Percentiles rank a stretch among this genome's conserved stretches.
These are phyloP conservation scores for Limosa lapponica DNA, from an alignment of 2,797 vertebrate genomes.

Conservation along the genomic window DNA sequence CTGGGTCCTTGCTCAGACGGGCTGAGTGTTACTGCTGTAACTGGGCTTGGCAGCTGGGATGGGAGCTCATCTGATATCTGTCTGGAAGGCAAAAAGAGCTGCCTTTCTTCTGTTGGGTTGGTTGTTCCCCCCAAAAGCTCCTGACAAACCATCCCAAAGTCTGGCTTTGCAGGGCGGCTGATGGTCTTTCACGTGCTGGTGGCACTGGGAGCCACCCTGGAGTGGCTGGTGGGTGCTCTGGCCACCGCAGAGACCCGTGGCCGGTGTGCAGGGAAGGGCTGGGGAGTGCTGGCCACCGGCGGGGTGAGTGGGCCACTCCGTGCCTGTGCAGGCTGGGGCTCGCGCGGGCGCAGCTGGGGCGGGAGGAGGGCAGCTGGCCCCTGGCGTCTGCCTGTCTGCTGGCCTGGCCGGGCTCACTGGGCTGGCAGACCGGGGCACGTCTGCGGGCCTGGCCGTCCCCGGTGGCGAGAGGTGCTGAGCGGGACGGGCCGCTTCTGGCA, in stretches of 20 bases:
- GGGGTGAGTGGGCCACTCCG: neutral
- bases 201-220: rapidly evolving
- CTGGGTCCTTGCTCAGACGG: neutral
- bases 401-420: neutral
- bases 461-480: neutral
- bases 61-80: neutral
- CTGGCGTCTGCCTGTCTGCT: constrained; percentile 24
- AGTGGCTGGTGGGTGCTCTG: no score
- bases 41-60: neutral
- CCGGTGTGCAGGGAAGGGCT: neutral
- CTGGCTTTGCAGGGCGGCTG: rapidly evolving
- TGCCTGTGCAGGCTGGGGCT: neutral
- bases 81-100: neutral
- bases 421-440: neutral
- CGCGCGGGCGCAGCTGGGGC: neutral
- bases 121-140: neutral
- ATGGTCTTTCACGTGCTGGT: neutral
- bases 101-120: neutral
- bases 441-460: neutral
- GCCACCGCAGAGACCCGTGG: rapidly evolving
- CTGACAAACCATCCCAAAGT: neutral
- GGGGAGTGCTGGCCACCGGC: rapidly evolving
- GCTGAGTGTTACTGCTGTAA: neutral
- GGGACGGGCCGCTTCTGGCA: neutral
- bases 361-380: neutral